Conservation (phyloP, 1,140 invertebrate species). For the Cydia fagiglandana region DNA sequence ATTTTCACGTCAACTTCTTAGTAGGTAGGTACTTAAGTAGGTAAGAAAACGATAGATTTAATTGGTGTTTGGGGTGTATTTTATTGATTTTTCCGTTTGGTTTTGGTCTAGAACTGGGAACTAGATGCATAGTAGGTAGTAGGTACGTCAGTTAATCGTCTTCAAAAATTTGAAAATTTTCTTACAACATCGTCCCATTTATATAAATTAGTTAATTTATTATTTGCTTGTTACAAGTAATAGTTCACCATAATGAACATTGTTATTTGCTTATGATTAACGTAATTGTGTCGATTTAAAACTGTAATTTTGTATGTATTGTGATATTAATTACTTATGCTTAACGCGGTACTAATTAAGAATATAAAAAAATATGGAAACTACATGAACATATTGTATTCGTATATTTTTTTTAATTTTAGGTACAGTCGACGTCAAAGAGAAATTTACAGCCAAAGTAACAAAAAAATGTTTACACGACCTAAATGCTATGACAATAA, state of each 20-base stretch:
- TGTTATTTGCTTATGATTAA: not conserved
- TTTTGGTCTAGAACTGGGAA: not conserved
- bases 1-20: not conserved
- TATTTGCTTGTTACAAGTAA: not conserved
- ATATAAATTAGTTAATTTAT: not conserved
- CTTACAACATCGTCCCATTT: not conserved
- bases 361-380: not conserved
- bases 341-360: conserved; percentile 2
- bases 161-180: not conserved
- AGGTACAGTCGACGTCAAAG: too few species aligned
- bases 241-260: not conserved
- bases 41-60: not conserved
- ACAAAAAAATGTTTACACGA: too few species aligned
- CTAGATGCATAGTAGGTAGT: not conserved
- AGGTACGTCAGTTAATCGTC: not conserved
- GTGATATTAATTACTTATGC: conserved; percentile 29
- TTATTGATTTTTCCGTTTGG: not conserved
- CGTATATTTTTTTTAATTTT: not conserved
- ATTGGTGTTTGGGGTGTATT: conserved; percentile 5
- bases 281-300: not conserved
- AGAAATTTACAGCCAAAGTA: too few species aligned
- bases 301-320: conserved; percentile 17
- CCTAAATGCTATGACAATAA: too few species aligned
- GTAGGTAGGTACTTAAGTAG: not conserved
- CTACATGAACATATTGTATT: not conserved